A percentile compares a stretch with the other conserved stretches of the same genome.
Evolutionary conservation across 2,113 vertebrate genomes (phyloP).

Genomic region (Suncus etruscus): DNA sequence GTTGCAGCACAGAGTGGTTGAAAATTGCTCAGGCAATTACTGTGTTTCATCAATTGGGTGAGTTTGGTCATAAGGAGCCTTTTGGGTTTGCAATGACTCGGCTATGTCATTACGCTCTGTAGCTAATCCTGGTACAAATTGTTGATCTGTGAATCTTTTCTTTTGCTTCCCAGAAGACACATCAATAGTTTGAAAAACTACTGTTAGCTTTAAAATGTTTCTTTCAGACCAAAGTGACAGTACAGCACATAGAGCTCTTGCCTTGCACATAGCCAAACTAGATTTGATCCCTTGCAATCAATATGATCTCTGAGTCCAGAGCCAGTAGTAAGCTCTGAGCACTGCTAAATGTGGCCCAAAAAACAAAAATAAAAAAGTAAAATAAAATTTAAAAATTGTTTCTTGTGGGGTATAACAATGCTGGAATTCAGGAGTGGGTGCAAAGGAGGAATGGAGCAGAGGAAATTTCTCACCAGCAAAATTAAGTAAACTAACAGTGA

Average conservation of each 20-base stretch:
- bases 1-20: constrained; percentile 31
- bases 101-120: constrained; percentile 3
- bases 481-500: background rate
- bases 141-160: background rate
- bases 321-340: too few species aligned
- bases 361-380: too few species aligned
- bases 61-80: constrained; percentile 43
- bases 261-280: too few species aligned
- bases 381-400: too few species aligned
- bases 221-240: too few species aligned
- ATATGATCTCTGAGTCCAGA: too few species aligned
- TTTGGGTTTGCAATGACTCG: constrained; percentile 35
- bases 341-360: too few species aligned
- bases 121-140: constrained; percentile 9
- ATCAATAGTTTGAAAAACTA: background rate
- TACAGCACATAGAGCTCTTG: too few species aligned
- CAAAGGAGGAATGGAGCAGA: background rate
- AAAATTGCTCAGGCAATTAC: constrained; percentile 70
- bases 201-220: background rate
- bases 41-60: constrained; percentile 61
- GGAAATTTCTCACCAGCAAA: background rate
- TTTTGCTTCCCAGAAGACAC: background rate
- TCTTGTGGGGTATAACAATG: too few species aligned
- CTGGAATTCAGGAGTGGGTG: background rate
- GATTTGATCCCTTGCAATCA: too few species aligned